phyloP scores from a whole-genome alignment of 1,140 invertebrate genomes.

The Drosophila nigromelanica region DNA sequence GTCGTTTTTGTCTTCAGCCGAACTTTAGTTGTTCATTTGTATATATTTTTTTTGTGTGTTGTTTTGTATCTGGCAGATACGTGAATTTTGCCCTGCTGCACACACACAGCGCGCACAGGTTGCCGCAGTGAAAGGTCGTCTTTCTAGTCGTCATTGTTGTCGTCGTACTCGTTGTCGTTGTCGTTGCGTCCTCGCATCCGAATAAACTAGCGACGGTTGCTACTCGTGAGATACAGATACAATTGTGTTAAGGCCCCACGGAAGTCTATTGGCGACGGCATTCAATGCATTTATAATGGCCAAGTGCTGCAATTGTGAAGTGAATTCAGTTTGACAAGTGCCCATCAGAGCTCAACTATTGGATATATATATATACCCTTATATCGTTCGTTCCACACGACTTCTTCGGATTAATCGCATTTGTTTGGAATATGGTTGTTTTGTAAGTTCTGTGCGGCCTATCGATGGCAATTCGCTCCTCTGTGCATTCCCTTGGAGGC shows the following conservation, averaged over 20 bases:
- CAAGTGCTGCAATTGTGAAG: slow-evolving; percentile 40
- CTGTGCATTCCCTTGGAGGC: slow-evolving; percentile 16
- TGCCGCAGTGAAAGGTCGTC: slow-evolving; percentile 73
- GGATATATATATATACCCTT: slow-evolving; percentile 22
- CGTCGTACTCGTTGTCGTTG: slow-evolving; percentile 28
- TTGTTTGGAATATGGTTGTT: slow-evolving; percentile 75
- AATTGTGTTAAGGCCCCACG: slow-evolving; percentile 15
- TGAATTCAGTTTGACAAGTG: slow-evolving; percentile 27
- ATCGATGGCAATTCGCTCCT: slow-evolving; percentile 7
- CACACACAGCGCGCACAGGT: slow-evolving; percentile 62
- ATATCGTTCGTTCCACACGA: background rate
- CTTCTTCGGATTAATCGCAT: slow-evolving; percentile 54
- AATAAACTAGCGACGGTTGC: slow-evolving; percentile 50
- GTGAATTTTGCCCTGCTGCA: slow-evolving; percentile 69
- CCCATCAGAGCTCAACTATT: slow-evolving; percentile 19
- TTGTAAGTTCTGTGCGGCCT: slow-evolving; percentile 58
- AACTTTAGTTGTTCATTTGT: slow-evolving; percentile 57
- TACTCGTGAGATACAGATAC: slow-evolving; percentile 32
- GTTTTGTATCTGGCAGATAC: slow-evolving; percentile 70
- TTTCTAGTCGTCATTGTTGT: slow-evolving; percentile 25
- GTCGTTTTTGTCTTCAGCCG: slow-evolving; percentile 47
- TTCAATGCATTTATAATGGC: slow-evolving; percentile 11
- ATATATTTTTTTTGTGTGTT: slow-evolving; percentile 32
- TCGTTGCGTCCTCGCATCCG: slow-evolving; percentile 38
- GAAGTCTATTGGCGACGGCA: slow-evolving; percentile 14